These are phyloP conservation scores for Heteropelma amictum DNA, from an alignment of 2,888 invertebrate species.

Conservation along the genomic window DNA sequence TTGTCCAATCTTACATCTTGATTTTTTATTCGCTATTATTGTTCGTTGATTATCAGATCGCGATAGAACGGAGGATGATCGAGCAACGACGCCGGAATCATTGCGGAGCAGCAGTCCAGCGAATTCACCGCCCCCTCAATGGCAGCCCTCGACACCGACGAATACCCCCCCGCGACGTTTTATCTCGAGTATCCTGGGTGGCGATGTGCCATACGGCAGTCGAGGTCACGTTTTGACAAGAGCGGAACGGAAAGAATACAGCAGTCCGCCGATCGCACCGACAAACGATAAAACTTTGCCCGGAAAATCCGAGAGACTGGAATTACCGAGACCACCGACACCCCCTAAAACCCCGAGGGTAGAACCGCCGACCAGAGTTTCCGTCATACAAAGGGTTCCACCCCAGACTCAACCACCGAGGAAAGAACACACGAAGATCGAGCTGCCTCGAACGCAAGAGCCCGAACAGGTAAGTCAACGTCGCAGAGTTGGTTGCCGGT, in stretches of 20 bases:
- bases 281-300: conserved; percentile 84
- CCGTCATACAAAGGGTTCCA: conserved; percentile 91
- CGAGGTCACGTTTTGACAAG: conserved; percentile 88
- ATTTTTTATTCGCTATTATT: not conserved
- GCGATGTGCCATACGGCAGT: conserved; percentile 90
- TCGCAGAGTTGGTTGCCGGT: too few species aligned
- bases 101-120: conserved; percentile 72
- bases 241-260: conserved; percentile 89
- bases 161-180: conserved; percentile 82
- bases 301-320: conserved; percentile 76
- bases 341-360: conserved; percentile 82
- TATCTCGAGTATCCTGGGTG: conserved; percentile 89
- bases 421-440: conserved; percentile 73
- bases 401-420: conserved; percentile 71
- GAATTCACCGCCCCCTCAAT: conserved; percentile 72
- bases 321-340: conserved; percentile 78
- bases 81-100: conserved; percentile 75
- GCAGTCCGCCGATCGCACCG: conserved; percentile 79
- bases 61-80: conserved; percentile 76
- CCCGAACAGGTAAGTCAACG: conserved; percentile 78
- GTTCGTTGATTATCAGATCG: conserved; percentile 58
- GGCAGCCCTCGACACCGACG: conserved; percentile 68
- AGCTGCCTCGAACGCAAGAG: conserved; percentile 74
- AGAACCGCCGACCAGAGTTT: conserved; percentile 85
- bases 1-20: not conserved